Evolutionary conservation across 1,140 invertebrate genomes (phyloP).

Genomic region (Hyposmocoma kahamanoa): DNA sequence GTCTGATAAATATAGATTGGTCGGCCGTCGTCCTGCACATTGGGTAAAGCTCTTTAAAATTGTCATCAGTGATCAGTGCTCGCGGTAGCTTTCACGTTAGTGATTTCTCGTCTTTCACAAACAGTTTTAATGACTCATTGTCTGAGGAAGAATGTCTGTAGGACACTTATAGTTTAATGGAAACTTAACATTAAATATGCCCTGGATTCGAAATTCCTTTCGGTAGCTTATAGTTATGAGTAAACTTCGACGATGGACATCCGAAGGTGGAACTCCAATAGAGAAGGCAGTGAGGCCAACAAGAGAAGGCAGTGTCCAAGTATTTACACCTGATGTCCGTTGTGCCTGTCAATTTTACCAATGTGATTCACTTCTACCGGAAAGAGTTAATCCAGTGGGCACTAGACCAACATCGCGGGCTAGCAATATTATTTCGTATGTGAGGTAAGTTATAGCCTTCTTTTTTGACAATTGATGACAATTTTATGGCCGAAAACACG

Average conservation of each 20-base stretch:
- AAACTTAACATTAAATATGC: conserved; percentile 36
- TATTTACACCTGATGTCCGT: conserved; percentile 83
- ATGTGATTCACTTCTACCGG: conserved; percentile 83
- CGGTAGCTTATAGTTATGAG: conserved; percentile 52
- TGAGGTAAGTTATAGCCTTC: conserved; percentile 48
- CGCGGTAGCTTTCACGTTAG: conserved; percentile 60
- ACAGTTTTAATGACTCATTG: conserved; percentile 43
- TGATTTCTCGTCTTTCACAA: conserved; percentile 55
- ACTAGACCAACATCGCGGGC: conserved; percentile 72
- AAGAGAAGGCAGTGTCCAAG: conserved; percentile 77
- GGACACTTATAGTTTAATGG: conserved; percentile 18
- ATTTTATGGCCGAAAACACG: conserved; percentile 43
- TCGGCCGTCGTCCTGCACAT: conserved; percentile 59
- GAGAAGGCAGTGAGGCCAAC: conserved; percentile 74
- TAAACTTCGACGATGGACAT: conserved; percentile 75
- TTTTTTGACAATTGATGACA: conserved; percentile 29
- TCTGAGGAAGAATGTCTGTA: conserved; percentile 20
- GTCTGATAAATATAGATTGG: conserved; percentile 64
- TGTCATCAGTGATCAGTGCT: conserved; percentile 66
- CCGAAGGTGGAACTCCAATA: conserved; percentile 76
- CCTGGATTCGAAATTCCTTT: conserved; percentile 20
- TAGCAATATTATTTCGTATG: conserved; percentile 62
- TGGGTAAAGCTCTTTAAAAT: conserved; percentile 67
- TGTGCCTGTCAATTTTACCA: conserved; percentile 90
- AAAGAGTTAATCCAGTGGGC: conserved; percentile 78